Evolutionary conservation across 2,888 invertebrate species (phyloP), one percentile per base, ranked within the genome.

Genomic region (Osmoderma eremita): DNA sequence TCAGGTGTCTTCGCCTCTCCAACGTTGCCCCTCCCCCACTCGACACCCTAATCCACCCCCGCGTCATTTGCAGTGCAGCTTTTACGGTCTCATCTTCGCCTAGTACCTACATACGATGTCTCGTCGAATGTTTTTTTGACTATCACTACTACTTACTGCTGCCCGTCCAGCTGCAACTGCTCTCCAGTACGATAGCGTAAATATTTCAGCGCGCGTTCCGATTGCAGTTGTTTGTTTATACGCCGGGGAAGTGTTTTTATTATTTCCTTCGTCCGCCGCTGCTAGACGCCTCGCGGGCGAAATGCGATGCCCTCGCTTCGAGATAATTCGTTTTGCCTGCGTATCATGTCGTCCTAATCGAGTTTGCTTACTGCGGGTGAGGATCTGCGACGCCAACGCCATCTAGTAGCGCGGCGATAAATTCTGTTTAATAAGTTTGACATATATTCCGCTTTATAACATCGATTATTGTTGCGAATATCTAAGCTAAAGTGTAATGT

Each of bases 1-100:
- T 76, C 76, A 74, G 75, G 76, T 77, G 75, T 73, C 74, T 74
- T 69, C 64, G 65, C 70, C 53, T 65, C 65, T 63, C 41, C 20
- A 13, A 6, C 67, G 54, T 49, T 65, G 62, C 30, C 68, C 56
- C 30, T 39, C 17, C 30, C 8, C 38, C 36, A 36, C 53, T 18
- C 18, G 4, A 15, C 50, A 12, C 17, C 24, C 30, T n/a, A 30
- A 51, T 30, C 15, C 38, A 30, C 45, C 45, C 48, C 12, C 8
- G 17, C 20, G 20, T 20, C 48, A 20, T 41, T 36, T 61, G 42
- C 22, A 13, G 18, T 49, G 48, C 48, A 48, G 42, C 20, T 48
- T 48, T 18, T 48, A 17, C 18, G 48, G 17, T 10, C 17, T 8
- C 10, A 30, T 30, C 30, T 48, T 48, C n/a, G 12, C 18, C n/a